phyloP scores from a whole-genome alignment of 2,888 invertebrate species.

The Mythimna ferrago region DNA sequence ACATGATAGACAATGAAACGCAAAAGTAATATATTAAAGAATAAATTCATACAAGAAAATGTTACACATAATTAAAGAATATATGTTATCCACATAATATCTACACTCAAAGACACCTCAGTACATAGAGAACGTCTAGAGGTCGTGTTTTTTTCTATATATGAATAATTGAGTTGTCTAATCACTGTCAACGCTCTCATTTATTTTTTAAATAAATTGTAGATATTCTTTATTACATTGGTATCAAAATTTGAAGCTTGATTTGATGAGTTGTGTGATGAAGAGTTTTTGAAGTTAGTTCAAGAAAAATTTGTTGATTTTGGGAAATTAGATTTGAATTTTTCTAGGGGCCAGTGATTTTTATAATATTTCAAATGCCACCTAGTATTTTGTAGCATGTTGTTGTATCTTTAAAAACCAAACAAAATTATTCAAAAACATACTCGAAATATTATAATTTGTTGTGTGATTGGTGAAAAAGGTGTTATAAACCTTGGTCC shows the following conservation, averaged over 20 bases:
- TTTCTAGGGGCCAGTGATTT: neutral
- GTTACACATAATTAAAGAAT: constrained; percentile 1
- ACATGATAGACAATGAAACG: neutral
- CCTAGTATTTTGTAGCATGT: neutral
- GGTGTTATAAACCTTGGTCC: too few species aligned
- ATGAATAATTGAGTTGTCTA: constrained; percentile 32
- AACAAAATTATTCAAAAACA: too few species aligned
- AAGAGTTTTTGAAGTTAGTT: constrained; percentile 7
- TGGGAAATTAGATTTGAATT: constrained; percentile 1
- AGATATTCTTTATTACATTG: neutral
- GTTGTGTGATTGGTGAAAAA: too few species aligned
- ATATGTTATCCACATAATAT: neutral
- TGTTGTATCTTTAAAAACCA: neutral
- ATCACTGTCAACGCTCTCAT: constrained; percentile 24
- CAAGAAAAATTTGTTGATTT: constrained; percentile 14
- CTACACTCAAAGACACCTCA: constrained; percentile 2
- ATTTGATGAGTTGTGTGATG: neutral
- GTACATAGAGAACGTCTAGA: constrained; percentile 31
- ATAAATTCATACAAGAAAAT: neutral
- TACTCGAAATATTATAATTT: too few species aligned
- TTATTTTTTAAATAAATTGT: constrained; percentile 24
- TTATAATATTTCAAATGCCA: neutral
- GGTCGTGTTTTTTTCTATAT: constrained; percentile 15
- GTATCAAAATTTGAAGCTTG: neutral
- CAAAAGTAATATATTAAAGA: neutral